Evolutionary conservation across 2,797 vertebrate species (phyloP).

Genomic region (Xyrichtys novacula): DNA sequence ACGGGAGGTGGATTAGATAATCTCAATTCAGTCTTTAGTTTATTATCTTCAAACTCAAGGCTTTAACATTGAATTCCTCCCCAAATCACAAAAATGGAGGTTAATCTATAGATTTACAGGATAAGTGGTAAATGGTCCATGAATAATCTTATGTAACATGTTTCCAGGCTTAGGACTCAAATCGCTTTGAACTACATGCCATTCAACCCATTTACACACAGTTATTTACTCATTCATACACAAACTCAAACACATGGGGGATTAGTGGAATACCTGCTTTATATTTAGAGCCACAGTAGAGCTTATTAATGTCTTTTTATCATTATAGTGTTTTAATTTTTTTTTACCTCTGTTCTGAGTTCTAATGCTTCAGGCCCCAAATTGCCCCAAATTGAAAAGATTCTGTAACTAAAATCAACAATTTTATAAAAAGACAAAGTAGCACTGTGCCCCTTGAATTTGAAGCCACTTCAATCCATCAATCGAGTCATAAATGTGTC

Average conservation of each 20-base stretch:
- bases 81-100: no score
- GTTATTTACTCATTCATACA: neutral
- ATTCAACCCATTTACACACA: neutral
- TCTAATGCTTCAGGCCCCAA: neutral
- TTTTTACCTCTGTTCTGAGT: no score
- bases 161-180: neutral
- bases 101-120: no score
- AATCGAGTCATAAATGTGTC: conserved; percentile 1
- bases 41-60: no score
- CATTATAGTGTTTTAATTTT: no score
- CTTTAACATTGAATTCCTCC: no score
- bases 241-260: neutral
- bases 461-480: conserved; percentile 2
- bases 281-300: neutral
- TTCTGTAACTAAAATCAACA: conserved; percentile 49
- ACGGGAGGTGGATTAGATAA: no score
- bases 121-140: neutral
- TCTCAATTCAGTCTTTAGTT: no score
- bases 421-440: conserved; percentile 20
- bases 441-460: conserved; percentile 1
- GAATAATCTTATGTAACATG: neutral
- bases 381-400: no score
- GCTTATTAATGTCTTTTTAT: neutral
- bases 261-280: neutral
- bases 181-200: neutral